phyloP scores from a whole-genome alignment of 1,140 invertebrate genomes.

The Lepeophtheirus salmonis region DNA sequence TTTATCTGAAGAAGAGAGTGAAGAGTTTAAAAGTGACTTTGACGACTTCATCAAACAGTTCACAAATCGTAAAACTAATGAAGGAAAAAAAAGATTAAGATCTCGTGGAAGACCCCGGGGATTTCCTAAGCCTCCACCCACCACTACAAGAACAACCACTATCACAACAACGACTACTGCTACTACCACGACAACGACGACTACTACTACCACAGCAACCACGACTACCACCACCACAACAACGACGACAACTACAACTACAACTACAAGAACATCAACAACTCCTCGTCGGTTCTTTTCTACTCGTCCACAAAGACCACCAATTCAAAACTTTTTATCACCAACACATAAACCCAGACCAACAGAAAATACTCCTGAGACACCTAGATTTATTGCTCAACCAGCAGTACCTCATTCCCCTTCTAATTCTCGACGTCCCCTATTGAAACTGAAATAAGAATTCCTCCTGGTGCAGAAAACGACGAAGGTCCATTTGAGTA shows the following conservation, averaged over 20 bases:
- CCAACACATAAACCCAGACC: not conserved
- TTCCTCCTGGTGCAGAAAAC: too few relatives aligned
- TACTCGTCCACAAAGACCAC: conserved; percentile 11
- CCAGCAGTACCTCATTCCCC: not conserved
- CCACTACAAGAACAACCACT: not conserved
- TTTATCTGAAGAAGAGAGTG: conserved; percentile 7
- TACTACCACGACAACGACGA: conserved; percentile 15
- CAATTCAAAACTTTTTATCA: not conserved
- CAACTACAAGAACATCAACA: not conserved
- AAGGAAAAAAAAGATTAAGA: conserved; percentile 6
- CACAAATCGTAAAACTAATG: conserved; percentile 2
- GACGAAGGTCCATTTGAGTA: conserved; percentile 16
- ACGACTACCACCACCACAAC: conserved; percentile 10
- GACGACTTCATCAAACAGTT: conserved; percentile 12
- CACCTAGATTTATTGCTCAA: not conserved
- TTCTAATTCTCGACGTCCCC: not conserved
- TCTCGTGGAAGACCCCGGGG: not conserved
- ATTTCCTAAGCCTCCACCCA: not conserved
- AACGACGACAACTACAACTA: conserved; percentile 3
- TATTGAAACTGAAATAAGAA: not conserved
- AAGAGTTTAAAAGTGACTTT: conserved; percentile 15
- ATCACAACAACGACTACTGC: conserved; percentile 12
- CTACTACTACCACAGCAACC: conserved; percentile 9
- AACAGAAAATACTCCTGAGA: not conserved
- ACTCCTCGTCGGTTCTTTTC: not conserved